A percentile compares a stretch with the other conserved stretches of the same genome.
These are phyloP conservation scores for Porphyrio hochstetteri DNA, from an alignment of 2,113 vertebrate species.

Conservation along the genomic window DNA sequence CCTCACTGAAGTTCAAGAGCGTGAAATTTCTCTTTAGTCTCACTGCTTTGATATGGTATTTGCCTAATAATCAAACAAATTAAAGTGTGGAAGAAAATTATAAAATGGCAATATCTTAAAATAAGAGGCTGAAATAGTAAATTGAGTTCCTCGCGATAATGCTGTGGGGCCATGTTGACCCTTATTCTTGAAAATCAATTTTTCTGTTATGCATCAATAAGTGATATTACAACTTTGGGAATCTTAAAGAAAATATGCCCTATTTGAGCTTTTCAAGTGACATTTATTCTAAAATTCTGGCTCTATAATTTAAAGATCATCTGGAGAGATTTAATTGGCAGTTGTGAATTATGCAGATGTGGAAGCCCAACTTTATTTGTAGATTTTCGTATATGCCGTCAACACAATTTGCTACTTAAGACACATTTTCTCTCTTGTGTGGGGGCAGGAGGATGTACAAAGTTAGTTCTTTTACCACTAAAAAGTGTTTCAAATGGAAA, in stretches of 20 bases:
- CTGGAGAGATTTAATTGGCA: background rate
- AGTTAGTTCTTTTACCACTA: background rate
- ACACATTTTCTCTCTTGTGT: background rate
- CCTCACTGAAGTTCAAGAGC: conserved; percentile 70
- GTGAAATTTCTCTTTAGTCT: conserved; percentile 78
- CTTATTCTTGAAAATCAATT: conserved; percentile 26
- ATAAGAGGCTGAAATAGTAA: conserved; percentile 61
- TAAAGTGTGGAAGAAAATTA: conserved; percentile 66
- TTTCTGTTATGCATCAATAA: background rate
- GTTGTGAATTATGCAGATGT: background rate
- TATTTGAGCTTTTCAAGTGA: background rate
- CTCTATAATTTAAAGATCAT: background rate
- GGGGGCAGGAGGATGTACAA: background rate
- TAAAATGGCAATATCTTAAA: conserved; percentile 64
- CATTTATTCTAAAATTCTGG: background rate
- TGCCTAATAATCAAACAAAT: conserved; percentile 74
- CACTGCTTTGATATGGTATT: conserved; percentile 73
- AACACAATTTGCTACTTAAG: background rate
- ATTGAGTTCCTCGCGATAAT: conserved; percentile 53
- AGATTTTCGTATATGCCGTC: background rate
- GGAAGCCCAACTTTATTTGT: background rate
- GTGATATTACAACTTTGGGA: background rate
- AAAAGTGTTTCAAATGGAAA: background rate
- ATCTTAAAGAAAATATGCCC: background rate
- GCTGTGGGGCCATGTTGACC: background rate